Conservation (phyloP, 2,113 vertebrate species). For the Nesoenas mayeri region DNA sequence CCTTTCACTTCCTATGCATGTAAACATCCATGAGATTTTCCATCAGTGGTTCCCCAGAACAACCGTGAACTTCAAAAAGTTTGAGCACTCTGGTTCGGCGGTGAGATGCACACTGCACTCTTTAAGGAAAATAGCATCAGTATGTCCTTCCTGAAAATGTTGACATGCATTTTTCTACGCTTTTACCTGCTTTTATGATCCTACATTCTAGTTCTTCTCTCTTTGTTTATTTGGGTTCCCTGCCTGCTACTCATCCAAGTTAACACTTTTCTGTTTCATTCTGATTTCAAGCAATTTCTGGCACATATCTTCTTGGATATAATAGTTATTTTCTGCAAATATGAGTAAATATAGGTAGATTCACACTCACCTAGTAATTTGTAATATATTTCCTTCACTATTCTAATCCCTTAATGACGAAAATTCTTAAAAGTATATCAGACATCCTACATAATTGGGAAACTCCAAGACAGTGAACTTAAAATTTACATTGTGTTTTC, state of each 20-base stretch:
- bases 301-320: not conserved
- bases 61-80: not conserved
- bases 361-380: not conserved
- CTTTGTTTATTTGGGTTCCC: not conserved
- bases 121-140: not conserved
- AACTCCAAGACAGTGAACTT: not conserved
- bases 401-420: not conserved
- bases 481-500: not conserved
- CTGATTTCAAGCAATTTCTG: not conserved
- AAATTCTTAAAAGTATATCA: not conserved
- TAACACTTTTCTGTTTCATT: not conserved
- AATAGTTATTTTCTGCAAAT: not conserved
- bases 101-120: rapidly evolving
- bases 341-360: not conserved
- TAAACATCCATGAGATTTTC: not conserved
- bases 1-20: not conserved
- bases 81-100: not conserved
- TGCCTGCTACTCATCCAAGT: not conserved
- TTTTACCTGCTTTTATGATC: not conserved
- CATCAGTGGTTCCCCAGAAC: not conserved
- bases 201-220: not conserved
- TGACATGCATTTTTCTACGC: not conserved
- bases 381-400: not conserved
- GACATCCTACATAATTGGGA: not conserved
- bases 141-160: not conserved